Evolutionary conservation across 2,797 vertebrate species (phyloP).

Genomic region (Hylomyscus alleni): DNA sequence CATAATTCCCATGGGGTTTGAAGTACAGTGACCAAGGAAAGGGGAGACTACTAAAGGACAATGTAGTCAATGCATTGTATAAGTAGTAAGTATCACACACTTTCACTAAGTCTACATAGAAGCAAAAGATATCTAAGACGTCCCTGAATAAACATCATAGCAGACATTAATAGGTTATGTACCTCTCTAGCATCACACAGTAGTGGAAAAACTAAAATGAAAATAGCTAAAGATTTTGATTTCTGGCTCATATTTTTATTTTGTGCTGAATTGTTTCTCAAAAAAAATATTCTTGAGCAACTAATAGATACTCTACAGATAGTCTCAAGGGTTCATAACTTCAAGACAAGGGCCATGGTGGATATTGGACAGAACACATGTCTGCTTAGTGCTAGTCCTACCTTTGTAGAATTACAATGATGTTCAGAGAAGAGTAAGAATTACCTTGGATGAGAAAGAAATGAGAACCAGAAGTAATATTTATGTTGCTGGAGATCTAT

Average conservation of each 20-base stretch:
- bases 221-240: not conserved
- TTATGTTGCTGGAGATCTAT: not conserved
- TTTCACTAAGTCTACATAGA: not conserved
- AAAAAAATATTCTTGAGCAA: not conserved
- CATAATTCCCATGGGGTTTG: not conserved
- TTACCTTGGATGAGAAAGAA: not conserved
- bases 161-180: not conserved
- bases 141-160: not conserved
- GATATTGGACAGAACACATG: not conserved
- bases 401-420: not conserved
- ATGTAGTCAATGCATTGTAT: not conserved
- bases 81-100: conserved; percentile 11
- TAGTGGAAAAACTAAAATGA: conserved; percentile 47
- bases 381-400: not conserved
- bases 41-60: not conserved
- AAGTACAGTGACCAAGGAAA: not conserved
- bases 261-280: conserved; percentile 6
- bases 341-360: not conserved
- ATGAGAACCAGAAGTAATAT: not conserved
- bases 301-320: not conserved
- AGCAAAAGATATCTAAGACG: conserved; percentile 20
- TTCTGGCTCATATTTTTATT: conserved; percentile 1
- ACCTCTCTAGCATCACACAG: conserved; percentile 9
- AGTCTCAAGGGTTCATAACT: not conserved
- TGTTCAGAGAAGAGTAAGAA: conserved; percentile 30